phyloP scores from a whole-genome alignment of 2,797 vertebrate genomes.

The Paedocypris micromegethes region DNA sequence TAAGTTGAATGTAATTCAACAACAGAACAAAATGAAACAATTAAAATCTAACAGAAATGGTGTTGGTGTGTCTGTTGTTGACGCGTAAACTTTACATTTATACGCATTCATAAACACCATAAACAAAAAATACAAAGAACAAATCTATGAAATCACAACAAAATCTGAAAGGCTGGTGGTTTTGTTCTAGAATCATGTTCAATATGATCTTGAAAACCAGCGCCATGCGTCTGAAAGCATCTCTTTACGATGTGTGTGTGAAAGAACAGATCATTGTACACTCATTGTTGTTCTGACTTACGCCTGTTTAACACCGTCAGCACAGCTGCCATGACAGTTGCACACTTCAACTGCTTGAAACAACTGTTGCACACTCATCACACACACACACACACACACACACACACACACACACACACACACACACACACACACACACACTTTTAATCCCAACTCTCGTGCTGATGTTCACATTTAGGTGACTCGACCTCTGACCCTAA shows the following conservation, averaged over 20 bases:
- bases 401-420: constrained; percentile 41
- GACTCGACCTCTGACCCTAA: constrained; percentile 31
- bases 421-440: constrained; percentile 1
- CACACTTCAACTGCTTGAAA: constrained; percentile 27
- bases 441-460: constrained; percentile 37
- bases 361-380: constrained; percentile 47
- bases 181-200: no score
- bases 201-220: background rate
- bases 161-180: no score
- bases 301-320: constrained; percentile 38
- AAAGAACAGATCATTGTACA: constrained; percentile 15
- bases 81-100: no score
- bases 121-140: no score
- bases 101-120: no score
- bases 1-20: no score
- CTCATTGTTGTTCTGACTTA: constrained; percentile 27
- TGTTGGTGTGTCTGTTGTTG: no score
- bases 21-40: no score
- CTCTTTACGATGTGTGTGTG: background rate
- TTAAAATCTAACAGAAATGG: no score
- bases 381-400: constrained; percentile 40
- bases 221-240: constrained; percentile 17
- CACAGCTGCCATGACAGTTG: constrained; percentile 57
- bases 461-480: constrained; percentile 35
- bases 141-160: no score